A percentile compares a stretch with the other conserved stretches of the same genome.
These are phyloP conservation scores for Scopus umbretta DNA, from an alignment of 2,113 vertebrate species.

Conservation along the genomic window DNA sequence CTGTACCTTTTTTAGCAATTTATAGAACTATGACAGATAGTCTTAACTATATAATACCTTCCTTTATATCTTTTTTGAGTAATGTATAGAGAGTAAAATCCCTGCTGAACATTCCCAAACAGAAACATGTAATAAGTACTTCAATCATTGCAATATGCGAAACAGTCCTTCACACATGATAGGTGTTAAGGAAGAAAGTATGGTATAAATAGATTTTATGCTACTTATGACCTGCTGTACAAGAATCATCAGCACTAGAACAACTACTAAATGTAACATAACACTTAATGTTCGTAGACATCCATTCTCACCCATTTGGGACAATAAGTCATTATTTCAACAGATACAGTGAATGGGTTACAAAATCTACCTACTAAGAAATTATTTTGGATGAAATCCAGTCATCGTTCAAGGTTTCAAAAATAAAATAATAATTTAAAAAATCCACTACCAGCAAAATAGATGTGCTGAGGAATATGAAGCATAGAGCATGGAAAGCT, in stretches of 20 bases:
- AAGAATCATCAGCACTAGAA: background rate
- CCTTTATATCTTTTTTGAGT: background rate
- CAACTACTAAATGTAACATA: background rate
- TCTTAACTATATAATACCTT: background rate
- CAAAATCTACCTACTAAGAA: background rate
- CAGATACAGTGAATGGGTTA: background rate
- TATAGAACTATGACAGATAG: background rate
- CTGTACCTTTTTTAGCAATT: background rate
- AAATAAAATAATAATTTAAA: background rate
- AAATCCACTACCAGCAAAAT: background rate
- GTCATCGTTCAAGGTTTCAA: background rate
- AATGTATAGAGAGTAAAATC: background rate
- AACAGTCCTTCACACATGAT: background rate
- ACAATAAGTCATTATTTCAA: background rate
- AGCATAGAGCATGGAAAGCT: background rate
- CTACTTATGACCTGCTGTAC: background rate
- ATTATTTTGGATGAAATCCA: background rate
- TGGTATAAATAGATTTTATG: background rate
- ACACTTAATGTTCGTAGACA: background rate
- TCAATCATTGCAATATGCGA: background rate
- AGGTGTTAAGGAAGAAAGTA: background rate
- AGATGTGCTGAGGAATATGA: background rate
- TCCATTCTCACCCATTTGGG: background rate
- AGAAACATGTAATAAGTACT: background rate
- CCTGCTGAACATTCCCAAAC: background rate